phyloP scores from a whole-genome alignment of 1,140 invertebrate species.

The Wiebesia pumilae region DNA sequence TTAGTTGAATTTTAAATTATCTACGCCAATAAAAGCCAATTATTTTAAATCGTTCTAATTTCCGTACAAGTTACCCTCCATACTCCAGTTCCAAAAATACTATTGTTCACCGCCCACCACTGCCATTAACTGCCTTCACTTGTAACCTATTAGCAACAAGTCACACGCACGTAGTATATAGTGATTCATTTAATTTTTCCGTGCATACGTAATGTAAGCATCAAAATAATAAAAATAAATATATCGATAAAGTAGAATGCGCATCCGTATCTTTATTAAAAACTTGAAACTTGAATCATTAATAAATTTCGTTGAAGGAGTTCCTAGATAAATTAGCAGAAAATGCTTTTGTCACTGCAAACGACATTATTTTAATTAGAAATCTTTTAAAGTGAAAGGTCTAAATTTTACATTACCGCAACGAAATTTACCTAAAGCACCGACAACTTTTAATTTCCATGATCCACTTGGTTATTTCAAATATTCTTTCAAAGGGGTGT shows the following conservation, averaged over 20 bases:
- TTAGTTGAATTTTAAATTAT: not conserved
- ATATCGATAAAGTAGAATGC: not conserved
- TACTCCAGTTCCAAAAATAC: conserved; percentile 29
- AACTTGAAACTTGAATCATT: not conserved
- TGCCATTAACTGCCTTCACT: not conserved
- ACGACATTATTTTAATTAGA: not conserved
- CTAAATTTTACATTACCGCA: conserved; percentile 20
- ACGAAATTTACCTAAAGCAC: conserved; percentile 30
- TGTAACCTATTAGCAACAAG: not conserved
- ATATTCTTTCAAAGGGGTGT: not conserved
- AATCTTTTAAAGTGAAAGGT: conserved; percentile 2
- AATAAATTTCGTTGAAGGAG: not conserved
- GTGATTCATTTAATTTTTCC: not conserved
- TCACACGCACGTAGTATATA: not conserved
- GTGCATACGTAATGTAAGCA: not conserved
- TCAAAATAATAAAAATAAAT: not conserved
- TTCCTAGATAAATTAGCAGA: not conserved
- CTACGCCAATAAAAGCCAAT: not conserved
- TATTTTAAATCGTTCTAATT: not conserved
- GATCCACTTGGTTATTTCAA: not conserved
- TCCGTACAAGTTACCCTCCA: not conserved
- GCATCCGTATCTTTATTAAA: not conserved
- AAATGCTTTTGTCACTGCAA: not conserved
- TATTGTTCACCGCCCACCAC: no score
- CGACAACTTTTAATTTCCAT: not conserved